Conservation (phyloP, 2,797 vertebrate genomes). For the Intellagama lesueurii region DNA sequence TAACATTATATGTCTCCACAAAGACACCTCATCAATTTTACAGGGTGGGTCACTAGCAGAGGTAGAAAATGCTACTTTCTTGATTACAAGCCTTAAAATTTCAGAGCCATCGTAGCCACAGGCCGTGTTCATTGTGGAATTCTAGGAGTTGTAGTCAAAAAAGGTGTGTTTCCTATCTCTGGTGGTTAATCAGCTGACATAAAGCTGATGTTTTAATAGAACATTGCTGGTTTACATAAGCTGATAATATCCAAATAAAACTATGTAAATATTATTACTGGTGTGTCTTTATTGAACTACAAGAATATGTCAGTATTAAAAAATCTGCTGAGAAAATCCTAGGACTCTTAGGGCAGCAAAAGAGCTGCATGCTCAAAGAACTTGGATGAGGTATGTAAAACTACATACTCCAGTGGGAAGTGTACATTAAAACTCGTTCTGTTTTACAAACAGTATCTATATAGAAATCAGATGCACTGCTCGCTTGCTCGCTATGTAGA, state of each 20-base stretch:
- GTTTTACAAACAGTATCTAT: neutral
- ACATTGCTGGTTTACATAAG: neutral
- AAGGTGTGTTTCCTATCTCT: no score
- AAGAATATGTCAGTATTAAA: neutral
- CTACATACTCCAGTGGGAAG: neutral
- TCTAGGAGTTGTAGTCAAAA: no score
- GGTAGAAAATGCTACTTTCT: no score
- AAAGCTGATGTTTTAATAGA: neutral
- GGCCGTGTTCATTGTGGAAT: no score
- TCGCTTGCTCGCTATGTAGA: neutral
- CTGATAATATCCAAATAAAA: neutral
- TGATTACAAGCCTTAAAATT: no score
- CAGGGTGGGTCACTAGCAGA: neutral
- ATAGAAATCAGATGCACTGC: neutral
- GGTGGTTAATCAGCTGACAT: neutral
- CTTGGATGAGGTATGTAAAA: neutral
- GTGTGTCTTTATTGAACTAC: neutral
- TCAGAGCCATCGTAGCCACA: no score
- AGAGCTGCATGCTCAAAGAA: neutral
- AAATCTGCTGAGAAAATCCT: neutral
- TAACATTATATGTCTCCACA: neutral
- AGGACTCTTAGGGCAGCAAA: neutral
- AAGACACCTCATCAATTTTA: neutral
- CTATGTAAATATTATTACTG: neutral
- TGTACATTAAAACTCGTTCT: neutral